A percentile compares a stretch with the other conserved stretches of the same genome.
phyloP scores from a whole-genome alignment of 2,888 invertebrate genomes.

The Drosophila prostipennis region DNA sequence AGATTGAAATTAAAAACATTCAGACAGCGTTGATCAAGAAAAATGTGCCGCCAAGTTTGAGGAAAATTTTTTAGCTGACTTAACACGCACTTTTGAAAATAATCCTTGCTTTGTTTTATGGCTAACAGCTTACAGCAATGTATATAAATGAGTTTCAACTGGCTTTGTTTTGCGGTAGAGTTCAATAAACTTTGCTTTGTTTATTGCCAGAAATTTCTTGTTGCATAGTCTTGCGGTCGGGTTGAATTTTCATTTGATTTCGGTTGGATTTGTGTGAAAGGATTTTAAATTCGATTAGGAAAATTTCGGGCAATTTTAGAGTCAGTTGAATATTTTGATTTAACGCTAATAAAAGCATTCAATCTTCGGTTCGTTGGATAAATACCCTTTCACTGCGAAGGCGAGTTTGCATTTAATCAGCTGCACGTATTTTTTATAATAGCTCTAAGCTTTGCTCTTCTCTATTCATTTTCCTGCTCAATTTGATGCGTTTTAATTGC shows the following conservation, averaged over 20 bases:
- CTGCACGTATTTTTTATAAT: not conserved
- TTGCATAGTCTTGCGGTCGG: slow-evolving; percentile 6
- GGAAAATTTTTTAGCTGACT: slow-evolving; percentile 11
- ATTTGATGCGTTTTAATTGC: slow-evolving; percentile 20
- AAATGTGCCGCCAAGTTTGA: slow-evolving; percentile 38
- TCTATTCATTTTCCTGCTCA: slow-evolving; percentile 23
- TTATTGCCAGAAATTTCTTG: not conserved
- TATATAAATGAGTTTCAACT: slow-evolving; percentile 10
- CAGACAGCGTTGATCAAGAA: slow-evolving; percentile 45
- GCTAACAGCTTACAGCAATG: slow-evolving; percentile 9
- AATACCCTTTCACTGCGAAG: not conserved
- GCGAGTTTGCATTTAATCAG: not conserved
- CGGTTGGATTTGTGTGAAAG: slow-evolving; percentile 1
- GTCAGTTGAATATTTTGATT: not conserved
- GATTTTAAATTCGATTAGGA: not conserved
- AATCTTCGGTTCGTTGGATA: not conserved
- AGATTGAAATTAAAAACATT: slow-evolving; percentile 66
- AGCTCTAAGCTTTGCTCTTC: slow-evolving; percentile 1
- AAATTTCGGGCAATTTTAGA: not conserved
- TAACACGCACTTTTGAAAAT: slow-evolving; percentile 5
- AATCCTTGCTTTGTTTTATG: slow-evolving; percentile 10
- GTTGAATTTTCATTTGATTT: slow-evolving; percentile 14
- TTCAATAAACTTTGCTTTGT: slow-evolving; percentile 25
- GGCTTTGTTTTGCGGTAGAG: slow-evolving; percentile 16
- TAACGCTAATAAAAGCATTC: not conserved